phyloP scores from a whole-genome alignment of 2,113 vertebrate species.

The Pardalotus punctatus region DNA sequence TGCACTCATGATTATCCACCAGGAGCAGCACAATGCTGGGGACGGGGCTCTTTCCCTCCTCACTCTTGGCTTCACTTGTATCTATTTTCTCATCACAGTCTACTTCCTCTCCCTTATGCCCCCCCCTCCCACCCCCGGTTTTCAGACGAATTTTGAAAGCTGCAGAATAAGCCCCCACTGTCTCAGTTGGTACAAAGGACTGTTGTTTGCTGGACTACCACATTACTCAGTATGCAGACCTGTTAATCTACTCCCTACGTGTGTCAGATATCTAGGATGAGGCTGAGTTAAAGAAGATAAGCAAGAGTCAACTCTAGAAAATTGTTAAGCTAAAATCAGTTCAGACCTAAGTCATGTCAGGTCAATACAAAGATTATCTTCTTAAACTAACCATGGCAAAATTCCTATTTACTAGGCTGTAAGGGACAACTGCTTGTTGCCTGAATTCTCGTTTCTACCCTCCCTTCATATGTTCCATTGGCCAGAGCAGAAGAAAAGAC shows the following conservation, averaged over 20 bases:
- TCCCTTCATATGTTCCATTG: background rate
- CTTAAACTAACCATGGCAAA: background rate
- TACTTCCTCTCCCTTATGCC: background rate
- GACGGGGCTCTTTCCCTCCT: background rate
- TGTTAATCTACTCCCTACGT: background rate
- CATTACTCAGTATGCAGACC: background rate
- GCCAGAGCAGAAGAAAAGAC: background rate
- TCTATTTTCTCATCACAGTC: background rate
- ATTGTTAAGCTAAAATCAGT: background rate
- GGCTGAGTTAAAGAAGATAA: background rate
- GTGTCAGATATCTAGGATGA: background rate
- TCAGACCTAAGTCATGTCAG: background rate
- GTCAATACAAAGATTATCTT: background rate
- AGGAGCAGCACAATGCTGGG: background rate
- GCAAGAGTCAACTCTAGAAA: background rate
- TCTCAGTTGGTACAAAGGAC: background rate
- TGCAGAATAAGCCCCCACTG: background rate
- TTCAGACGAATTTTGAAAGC: background rate
- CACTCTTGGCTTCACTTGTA: background rate
- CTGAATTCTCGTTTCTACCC: background rate
- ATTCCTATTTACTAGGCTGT: background rate
- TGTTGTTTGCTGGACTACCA: background rate
- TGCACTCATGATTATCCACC: background rate
- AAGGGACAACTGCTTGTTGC: background rate
- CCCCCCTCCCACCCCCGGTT: accelerated